These are phyloP conservation scores for Fregetta grallaria DNA, from an alignment of 2,113 vertebrate genomes.

Conservation along the genomic window DNA sequence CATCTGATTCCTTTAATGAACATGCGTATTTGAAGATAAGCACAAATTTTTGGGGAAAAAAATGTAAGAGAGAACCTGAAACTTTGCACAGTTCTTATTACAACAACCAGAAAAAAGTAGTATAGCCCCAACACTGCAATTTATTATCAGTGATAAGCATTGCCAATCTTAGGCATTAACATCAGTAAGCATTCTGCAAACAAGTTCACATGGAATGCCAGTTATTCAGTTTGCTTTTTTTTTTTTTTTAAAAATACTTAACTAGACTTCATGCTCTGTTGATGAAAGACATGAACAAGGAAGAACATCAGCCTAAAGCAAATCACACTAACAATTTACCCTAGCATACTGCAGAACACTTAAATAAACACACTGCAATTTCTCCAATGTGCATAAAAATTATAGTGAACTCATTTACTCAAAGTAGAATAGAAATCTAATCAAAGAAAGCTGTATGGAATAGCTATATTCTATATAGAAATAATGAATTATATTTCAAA, in stretches of 20 bases:
- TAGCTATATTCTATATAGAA: neutral
- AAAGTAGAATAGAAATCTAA: neutral
- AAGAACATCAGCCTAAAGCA: neutral
- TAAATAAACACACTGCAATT: neutral
- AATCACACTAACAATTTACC: neutral
- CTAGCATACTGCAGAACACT: neutral
- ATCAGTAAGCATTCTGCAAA: neutral
- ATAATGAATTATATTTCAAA: slow-evolving; percentile 17
- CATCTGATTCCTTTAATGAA: neutral
- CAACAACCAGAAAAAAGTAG: neutral
- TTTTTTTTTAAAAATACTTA: neutral
- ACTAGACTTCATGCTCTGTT: neutral
- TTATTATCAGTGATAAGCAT: neutral
- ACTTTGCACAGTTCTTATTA: neutral
- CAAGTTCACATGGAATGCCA: neutral
- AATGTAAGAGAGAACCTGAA: neutral
- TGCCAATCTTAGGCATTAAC: neutral
- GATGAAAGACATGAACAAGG: neutral
- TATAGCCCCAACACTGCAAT: neutral
- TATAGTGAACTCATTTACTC: neutral
- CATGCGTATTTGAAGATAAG: neutral
- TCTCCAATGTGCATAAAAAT: neutral
- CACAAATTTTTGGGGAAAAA: neutral
- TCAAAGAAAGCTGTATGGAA: neutral
- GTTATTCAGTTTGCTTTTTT: neutral